Evolutionary conservation across 1,140 invertebrate species (phyloP), one percentile per base, ranked within the genome.

Genomic region (Heliothis virescens): DNA sequence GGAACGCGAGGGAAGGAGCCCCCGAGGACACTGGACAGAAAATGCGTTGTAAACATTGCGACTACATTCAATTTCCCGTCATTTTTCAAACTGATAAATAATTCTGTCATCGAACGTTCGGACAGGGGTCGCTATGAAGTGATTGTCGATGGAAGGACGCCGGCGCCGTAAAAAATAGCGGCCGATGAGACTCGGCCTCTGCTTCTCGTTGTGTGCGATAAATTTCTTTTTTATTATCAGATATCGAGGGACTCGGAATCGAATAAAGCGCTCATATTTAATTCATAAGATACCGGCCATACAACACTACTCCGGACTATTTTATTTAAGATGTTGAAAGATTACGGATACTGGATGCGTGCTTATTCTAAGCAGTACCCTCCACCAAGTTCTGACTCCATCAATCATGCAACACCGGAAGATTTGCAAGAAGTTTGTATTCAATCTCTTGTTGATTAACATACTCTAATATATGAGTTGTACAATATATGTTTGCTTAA

Each of bases 1-100:
- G 94, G 91, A 94, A 93, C 92, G 92, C 92, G 92, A 87, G 91
- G 90, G 90, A 94, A 93, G 92, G 87, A 90, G 91, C 92, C 93
- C 92, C 92, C 88, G 92, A 93, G 92, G 92, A 94, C 90, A 83
- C 85, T 87, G 91, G 86, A 94, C 91, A 93, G 93, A 95, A 95
- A 95, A 93, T 95, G 93, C 94, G 94, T 95, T 95, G 95, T 95
- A 95, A 95, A 95, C 95, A 95, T 95, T 92, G 94, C 94, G 91
- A 95, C 91, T 95, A 95, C 95, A 95, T 95, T 95, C 95, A 95
- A 95, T 95, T 95, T 95, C 92, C 94, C 92, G 94, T 95, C 94
- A 95, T 95, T 95, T 95, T 95, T 95, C 95, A 95, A 95, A 94
- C 94, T 95, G 94, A 95, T 95, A 95, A 95, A 95, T 95, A 95